Evolutionary conservation across 2,113 vertebrate genomes (phyloP).

Genomic region (Podarcis cretensis): DNA sequence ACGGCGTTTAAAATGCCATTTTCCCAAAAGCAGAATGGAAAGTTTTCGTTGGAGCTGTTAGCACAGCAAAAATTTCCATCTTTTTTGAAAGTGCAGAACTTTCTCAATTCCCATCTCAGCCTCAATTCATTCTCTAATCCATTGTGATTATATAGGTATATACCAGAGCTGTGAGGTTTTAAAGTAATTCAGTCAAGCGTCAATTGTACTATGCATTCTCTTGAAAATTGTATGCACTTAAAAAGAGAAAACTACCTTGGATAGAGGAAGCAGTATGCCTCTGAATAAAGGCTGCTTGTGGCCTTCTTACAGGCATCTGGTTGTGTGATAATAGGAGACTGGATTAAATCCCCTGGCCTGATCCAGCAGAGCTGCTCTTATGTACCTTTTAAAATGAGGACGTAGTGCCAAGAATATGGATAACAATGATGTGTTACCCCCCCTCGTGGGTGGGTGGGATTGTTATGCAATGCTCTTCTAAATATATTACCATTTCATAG

Average conservation of each 20-base stretch:
- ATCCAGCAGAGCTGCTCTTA: too few species aligned
- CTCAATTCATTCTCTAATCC: neutral
- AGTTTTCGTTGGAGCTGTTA: neutral
- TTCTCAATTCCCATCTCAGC: neutral
- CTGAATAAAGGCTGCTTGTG: too few species aligned
- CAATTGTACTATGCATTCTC: accelerated
- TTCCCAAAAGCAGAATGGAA: accelerated
- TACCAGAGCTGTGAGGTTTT: neutral
- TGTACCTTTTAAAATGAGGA: neutral
- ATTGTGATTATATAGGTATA: neutral
- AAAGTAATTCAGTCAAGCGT: neutral
- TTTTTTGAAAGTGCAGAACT: neutral
- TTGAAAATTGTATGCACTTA: accelerated
- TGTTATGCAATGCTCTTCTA: accelerated
- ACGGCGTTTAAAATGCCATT: accelerated
- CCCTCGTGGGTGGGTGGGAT: neutral
- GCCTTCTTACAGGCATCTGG: too few species aligned
- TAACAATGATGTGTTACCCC: neutral
- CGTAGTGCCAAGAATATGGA: accelerated
- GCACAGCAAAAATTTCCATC: neutral
- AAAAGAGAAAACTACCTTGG: neutral
- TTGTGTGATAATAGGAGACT: too few species aligned
- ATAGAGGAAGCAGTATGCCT: too few species aligned
- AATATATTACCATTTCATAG: neutral
- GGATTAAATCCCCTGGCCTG: too few species aligned